Evolutionary conservation across 2,797 vertebrate genomes (phyloP).

Genomic region (Melanotaenia boesemani): DNA sequence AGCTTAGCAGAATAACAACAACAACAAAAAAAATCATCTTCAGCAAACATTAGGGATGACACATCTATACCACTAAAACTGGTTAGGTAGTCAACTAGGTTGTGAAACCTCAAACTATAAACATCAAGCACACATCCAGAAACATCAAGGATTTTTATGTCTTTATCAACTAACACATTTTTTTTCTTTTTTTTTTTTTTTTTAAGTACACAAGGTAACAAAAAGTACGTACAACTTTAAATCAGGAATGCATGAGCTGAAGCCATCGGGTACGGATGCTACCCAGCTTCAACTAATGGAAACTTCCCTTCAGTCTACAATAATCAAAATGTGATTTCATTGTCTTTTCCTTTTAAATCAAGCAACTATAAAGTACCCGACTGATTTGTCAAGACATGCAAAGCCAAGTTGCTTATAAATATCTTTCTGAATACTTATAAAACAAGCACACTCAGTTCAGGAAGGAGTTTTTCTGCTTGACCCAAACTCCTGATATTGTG

Average conservation of each 20-base stretch:
- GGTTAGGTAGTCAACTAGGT: slow-evolving; percentile 77
- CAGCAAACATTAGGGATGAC: slow-evolving; percentile 46
- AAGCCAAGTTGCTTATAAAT: slow-evolving; percentile 53
- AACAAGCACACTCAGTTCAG: slow-evolving; percentile 19
- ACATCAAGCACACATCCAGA: slow-evolving; percentile 56
- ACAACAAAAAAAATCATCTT: slow-evolving; percentile 26
- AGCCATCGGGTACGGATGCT: slow-evolving; percentile 43
- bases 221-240: slow-evolving; percentile 39
- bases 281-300: slow-evolving; percentile 43
- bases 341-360: slow-evolving; percentile 18
- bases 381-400: slow-evolving; percentile 73
- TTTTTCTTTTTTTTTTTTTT: slow-evolving; percentile 18
- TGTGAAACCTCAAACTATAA: slow-evolving; percentile 58
- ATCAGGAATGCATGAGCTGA: slow-evolving; percentile 63
- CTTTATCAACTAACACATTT: slow-evolving; percentile 35
- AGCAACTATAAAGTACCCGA: slow-evolving; percentile 63
- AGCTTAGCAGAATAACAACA: slow-evolving; percentile 55
- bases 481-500: slow-evolving; percentile 3
- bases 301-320: slow-evolving; percentile 47
- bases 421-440: slow-evolving; percentile 51
- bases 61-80: slow-evolving; percentile 73
- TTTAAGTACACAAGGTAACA: slow-evolving; percentile 50
- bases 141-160: slow-evolving; percentile 37
- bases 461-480: background rate
- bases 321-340: slow-evolving; percentile 53